Base-by-base conservation (phyloP, 2,888 invertebrate genomes). In the Argyresthia goedartella region DNA sequence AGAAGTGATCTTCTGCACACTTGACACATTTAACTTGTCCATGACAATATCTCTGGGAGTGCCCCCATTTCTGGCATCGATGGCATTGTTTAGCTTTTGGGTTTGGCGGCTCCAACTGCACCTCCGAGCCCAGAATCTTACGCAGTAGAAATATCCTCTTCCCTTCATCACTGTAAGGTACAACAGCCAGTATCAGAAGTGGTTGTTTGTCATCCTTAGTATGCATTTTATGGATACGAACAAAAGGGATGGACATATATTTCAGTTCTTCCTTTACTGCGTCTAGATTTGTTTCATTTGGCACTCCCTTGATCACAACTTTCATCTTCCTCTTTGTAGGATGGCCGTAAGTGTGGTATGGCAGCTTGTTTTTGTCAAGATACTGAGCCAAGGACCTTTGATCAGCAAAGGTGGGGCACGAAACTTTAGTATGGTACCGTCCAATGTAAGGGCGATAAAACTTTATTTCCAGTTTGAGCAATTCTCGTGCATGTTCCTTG, bases 51-150 rank as follows among this genome's bases (percentile, higher is more conserved):
- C 73, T 66, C 55, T 78, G 75, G 1, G 75, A 64, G 53, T 86
- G 85, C 0, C 81, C 82, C 73, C 78, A 84, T 54, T 65, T 67
- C 56, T 84, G 86, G 56, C 86, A 86, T 15, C 73, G 69, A 53
- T 72, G 65, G 57, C 85, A 85, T 54, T 86, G 84, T 42, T 59
- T 71, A 1, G 58, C 52, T 53, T 73, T 77, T 6, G 35, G 25
- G 11, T 61, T 54, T 1, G 75, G 74, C 8, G 70, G 69, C 57
- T 86, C 81, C 49, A 81, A 56, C 41, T 50, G 61, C 0, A 85
- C 67, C 35, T 64, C 51, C 49, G 65, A 52, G 0, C 68, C 72
- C 42, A 74, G 60, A 25, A 76, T 52, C 42, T 67, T 64, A 14
- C 57, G 59, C 0, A 77, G 52, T 54, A 59, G 59, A 13, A 76